phyloP scores from a whole-genome alignment of 2,888 invertebrate genomes.

The Sipha maydis region DNA sequence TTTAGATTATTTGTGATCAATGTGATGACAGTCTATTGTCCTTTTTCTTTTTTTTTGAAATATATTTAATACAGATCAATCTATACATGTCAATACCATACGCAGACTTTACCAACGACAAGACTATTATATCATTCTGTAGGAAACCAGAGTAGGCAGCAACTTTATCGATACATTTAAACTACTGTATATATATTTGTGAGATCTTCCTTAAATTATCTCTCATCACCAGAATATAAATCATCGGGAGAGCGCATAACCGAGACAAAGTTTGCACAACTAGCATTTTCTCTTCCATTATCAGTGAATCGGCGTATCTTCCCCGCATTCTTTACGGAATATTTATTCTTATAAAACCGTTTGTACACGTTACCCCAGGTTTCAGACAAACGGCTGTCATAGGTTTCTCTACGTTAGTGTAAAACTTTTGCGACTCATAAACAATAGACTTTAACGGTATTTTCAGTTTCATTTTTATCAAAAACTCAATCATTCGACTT shows the following conservation, averaged over 20 bases:
- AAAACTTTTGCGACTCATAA: not conserved
- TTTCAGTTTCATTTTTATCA: constrained; percentile 33
- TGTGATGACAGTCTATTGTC: not conserved
- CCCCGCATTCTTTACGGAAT: not conserved
- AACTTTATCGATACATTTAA: not conserved
- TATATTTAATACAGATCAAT: constrained; percentile 32
- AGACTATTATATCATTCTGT: constrained; percentile 28
- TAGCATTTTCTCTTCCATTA: not conserved
- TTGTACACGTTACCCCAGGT: not conserved
- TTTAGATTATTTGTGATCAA: not conserved
- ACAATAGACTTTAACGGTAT: constrained; percentile 41
- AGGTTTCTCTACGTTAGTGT: not conserved
- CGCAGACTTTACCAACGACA: constrained; percentile 23
- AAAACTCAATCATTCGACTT: not conserved
- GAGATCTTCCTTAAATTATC: constrained; percentile 13
- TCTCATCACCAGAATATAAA: constrained; percentile 20
- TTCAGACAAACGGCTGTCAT: not conserved
- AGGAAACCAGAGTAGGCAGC: not conserved
- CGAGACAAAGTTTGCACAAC: not conserved
- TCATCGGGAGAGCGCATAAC: constrained; percentile 2
- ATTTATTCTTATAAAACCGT: constrained; percentile 16
- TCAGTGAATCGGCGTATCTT: not conserved
- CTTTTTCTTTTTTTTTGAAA: constrained; percentile 4
- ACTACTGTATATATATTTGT: not conserved
- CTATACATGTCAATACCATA: constrained; percentile 32